Evolutionary conservation across 35 echinoderm and acorn worm genomes (phyloP).

Genomic region (Nesometra sesokonis): DNA sequence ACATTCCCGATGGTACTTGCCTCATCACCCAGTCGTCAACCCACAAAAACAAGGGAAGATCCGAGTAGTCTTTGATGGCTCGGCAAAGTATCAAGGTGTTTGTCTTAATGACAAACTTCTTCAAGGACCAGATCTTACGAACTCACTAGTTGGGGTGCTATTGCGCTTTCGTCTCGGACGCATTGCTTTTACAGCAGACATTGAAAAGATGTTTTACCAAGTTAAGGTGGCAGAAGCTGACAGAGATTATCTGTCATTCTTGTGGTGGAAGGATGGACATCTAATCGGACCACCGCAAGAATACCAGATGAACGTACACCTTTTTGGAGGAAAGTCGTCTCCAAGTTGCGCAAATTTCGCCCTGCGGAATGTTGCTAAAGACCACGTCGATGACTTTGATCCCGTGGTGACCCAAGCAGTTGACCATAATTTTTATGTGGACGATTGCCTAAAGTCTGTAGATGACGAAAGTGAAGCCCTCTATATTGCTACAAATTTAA

Average conservation of each 20-base stretch:
- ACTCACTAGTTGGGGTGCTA: conserved; percentile 27
- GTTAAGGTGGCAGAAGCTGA: conserved; percentile 5
- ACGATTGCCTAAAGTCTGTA: conserved; percentile 27
- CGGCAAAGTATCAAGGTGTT: conserved; percentile 37
- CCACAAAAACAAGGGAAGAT: conserved; percentile 22
- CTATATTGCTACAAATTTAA: neutral
- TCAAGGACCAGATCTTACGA: conserved; percentile 27
- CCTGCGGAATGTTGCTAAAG: neutral
- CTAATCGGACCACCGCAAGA: neutral
- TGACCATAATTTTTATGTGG: conserved; percentile 21
- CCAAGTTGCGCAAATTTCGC: conserved; percentile 20
- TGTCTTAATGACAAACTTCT: conserved; percentile 31
- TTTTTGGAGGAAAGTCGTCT: conserved; percentile 34
- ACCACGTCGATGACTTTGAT: neutral
- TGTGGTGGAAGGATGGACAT: conserved; percentile 32
- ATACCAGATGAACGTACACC: conserved; percentile 15
- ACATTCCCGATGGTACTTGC: conserved; percentile 5
- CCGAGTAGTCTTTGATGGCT: conserved; percentile 40
- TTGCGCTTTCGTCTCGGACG: conserved; percentile 24
- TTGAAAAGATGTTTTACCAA: conserved; percentile 29
- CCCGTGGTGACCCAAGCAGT: neutral
- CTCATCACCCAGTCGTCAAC: conserved; percentile 1
- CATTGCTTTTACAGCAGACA: conserved; percentile 21
- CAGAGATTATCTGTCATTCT: conserved; percentile 2
- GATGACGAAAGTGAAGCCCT: neutral